Conservation (phyloP, 2,888 invertebrate species). For the Heliconius sara region DNA sequence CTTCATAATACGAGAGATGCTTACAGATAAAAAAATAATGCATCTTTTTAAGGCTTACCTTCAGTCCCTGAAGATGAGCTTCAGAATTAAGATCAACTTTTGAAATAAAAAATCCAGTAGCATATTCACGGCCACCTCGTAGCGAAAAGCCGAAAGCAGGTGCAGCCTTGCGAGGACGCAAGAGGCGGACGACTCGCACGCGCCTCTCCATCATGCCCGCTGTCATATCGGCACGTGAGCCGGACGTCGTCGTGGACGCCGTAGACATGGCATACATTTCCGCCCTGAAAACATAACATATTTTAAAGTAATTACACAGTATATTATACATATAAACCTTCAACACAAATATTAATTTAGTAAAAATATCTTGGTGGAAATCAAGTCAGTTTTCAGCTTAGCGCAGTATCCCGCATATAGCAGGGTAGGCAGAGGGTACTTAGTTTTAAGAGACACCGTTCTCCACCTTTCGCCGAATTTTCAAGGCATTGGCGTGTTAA, state of each 20-base stretch:
- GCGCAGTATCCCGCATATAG: too few relatives aligned
- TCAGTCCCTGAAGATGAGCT: slow-evolving; percentile 93
- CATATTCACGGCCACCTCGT: slow-evolving; percentile 94
- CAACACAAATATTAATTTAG: background rate
- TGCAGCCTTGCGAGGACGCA: slow-evolving; percentile 74
- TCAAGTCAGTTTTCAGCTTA: background rate
- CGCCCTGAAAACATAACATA: slow-evolving; percentile 49
- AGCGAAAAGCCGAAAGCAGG: slow-evolving; percentile 92
- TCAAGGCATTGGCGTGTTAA: too few relatives aligned
- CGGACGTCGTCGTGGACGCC: slow-evolving; percentile 73
- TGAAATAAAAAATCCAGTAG: slow-evolving; percentile 96
- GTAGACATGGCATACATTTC: slow-evolving; percentile 70
- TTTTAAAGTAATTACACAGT: background rate
- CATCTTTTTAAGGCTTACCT: slow-evolving; percentile 80
- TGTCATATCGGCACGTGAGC: slow-evolving; percentile 58
- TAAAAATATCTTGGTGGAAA: background rate
- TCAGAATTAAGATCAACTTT: slow-evolving; percentile 94
- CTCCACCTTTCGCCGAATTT: too few relatives aligned
- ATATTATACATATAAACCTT: background rate
- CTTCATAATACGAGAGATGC: background rate
- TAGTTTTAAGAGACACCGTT: too few relatives aligned
- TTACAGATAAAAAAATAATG: background rate
- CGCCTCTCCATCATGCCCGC: slow-evolving; percentile 63
- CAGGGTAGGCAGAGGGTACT: too few relatives aligned
- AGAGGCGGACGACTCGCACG: slow-evolving; percentile 72